Evolutionary conservation across 2,888 invertebrate genomes (phyloP).

Genomic region (Melieria crassipennis): DNA sequence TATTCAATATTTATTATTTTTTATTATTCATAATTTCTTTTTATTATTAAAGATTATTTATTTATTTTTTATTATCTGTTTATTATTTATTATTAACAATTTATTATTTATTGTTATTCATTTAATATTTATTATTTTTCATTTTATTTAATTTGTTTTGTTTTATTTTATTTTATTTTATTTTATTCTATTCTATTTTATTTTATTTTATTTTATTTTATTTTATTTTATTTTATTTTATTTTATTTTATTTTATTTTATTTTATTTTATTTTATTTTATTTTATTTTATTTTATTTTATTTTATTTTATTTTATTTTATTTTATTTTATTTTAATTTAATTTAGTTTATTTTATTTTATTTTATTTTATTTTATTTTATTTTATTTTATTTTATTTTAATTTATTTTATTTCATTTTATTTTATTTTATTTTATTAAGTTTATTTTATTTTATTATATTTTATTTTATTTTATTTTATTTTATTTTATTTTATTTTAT

Average conservation of each 20-base stretch:
- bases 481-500: neutral
- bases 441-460: neutral
- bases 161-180: no score
- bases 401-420: neutral
- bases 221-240: neutral
- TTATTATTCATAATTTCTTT: no score
- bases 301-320: slow-evolving; percentile 5
- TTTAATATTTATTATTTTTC: no score
- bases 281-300: slow-evolving; percentile 3
- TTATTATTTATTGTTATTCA: no score
- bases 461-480: neutral
- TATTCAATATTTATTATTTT: no score
- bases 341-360: neutral
- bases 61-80: no score
- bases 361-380: neutral
- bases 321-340: neutral
- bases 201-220: no score
- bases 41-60: no score
- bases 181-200: no score
- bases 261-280: neutral
- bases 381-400: neutral
- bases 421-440: neutral
- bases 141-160: no score
- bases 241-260: slow-evolving; percentile 3
- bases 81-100: no score